Conservation (phyloP, 2,113 vertebrate species). For the Chloroceryle aenea region DNA sequence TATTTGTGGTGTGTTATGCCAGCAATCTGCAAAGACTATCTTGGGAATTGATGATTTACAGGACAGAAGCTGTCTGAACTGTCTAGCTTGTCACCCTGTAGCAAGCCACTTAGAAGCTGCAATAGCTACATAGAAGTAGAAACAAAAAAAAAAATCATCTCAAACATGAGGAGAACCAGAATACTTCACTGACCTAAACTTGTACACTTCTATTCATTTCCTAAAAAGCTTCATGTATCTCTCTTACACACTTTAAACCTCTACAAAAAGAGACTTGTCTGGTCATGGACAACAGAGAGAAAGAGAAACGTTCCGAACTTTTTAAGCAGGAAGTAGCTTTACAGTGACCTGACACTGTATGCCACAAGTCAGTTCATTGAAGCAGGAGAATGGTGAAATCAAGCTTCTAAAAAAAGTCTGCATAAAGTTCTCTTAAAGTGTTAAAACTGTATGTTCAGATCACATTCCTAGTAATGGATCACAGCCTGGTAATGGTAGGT, state of each 20-base stretch:
- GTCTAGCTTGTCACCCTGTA: not conserved
- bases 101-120: not conserved
- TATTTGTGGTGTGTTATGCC: constrained; percentile 47
- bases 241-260: not conserved
- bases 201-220: not conserved
- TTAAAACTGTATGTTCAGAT: not conserved
- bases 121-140: not conserved
- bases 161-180: not conserved
- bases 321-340: not conserved
- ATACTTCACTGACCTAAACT: not conserved
- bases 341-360: not conserved
- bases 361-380: not conserved
- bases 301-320: not conserved
- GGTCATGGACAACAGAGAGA: not conserved
- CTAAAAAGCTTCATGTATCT: not conserved
- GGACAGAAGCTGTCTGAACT: constrained; percentile 12
- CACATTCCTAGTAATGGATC: not conserved
- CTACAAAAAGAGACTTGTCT: not conserved
- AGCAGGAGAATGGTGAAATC: not conserved
- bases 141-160: not conserved
- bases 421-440: not conserved
- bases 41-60: constrained; percentile 14
- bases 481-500: not conserved
- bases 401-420: constrained; percentile 20
- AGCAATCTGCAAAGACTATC: constrained; percentile 32